phyloP scores from a whole-genome alignment of 1,140 invertebrate species.

The Drosophila pallidifrons region DNA sequence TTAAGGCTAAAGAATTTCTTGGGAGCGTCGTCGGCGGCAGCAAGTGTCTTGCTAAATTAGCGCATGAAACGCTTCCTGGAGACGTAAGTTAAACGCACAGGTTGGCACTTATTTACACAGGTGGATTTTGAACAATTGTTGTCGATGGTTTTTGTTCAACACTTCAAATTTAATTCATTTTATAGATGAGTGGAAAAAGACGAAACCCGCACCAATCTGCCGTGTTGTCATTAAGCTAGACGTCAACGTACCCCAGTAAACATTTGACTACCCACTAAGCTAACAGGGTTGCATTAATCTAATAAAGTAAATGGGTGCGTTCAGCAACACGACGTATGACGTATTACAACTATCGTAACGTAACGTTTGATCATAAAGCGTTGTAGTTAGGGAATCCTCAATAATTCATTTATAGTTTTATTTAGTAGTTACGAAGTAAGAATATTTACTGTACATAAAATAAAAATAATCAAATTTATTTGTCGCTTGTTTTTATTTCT shows the following conservation, averaged over 20 bases:
- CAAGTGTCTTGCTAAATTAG: slow-evolving; percentile 45
- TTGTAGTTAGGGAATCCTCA: no score
- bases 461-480: no score
- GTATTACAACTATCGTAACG: no score
- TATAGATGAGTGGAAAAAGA: slow-evolving; percentile 45
- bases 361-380: no score
- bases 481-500: no score
- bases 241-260: slow-evolving; percentile 61
- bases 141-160: slow-evolving; percentile 31
- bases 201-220: slow-evolving; percentile 65
- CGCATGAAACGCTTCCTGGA: slow-evolving; percentile 57
- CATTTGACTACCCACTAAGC: slow-evolving; percentile 25
- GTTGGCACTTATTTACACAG: slow-evolving; percentile 58
- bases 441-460: no score
- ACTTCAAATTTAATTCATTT: slow-evolving; percentile 70
- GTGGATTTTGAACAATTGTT: slow-evolving; percentile 41
- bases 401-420: no score
- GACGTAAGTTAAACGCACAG: slow-evolving; percentile 18
- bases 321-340: background rate
- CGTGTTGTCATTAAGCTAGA: slow-evolving; percentile 75
- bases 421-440: no score
- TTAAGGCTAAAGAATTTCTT: slow-evolving; percentile 54
- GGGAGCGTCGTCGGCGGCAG: slow-evolving; percentile 39
- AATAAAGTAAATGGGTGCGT: slow-evolving; percentile 25
- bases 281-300: slow-evolving; percentile 36